phyloP scores from a whole-genome alignment of 1,140 invertebrate species.

The Drosophila tani region DNA sequence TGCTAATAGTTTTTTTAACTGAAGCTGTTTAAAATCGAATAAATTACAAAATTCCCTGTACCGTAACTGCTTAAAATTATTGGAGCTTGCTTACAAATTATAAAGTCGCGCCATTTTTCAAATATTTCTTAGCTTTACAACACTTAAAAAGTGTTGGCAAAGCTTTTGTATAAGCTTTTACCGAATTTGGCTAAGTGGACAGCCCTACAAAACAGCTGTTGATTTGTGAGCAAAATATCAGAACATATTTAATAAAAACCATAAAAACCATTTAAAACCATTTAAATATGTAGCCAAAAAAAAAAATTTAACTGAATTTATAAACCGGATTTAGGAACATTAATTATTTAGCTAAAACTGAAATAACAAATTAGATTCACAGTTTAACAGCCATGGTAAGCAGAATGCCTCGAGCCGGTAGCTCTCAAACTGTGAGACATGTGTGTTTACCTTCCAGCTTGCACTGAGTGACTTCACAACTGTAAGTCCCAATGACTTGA shows the following conservation, averaged over 20 bases:
- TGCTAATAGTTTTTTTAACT: too few species aligned
- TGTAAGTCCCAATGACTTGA: conserved; percentile 23
- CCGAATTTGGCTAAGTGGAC: background rate
- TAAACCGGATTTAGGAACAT: background rate
- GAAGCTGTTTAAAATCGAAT: background rate
- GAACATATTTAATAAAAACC: too few species aligned
- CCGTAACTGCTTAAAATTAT: too few species aligned
- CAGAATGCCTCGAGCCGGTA: background rate
- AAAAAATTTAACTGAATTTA: background rate
- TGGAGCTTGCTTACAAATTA: background rate
- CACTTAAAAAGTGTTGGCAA: background rate
- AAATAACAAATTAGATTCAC: background rate
- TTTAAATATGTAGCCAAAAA: background rate
- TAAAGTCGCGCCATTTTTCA: background rate
- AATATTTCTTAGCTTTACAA: background rate
- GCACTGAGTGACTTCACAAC: conserved; percentile 26
- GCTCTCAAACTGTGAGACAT: background rate
- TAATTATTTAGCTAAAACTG: too few species aligned
- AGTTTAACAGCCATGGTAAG: conserved; percentile 49
- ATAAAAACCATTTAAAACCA: too few species aligned
- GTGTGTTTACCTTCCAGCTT: conserved; percentile 23
- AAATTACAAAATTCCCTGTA: background rate
- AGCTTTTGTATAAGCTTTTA: background rate
- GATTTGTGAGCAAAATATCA: background rate
- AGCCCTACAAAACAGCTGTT: conserved; percentile 10